Evolutionary conservation across 2,888 invertebrate genomes (phyloP).

Genomic region (Reticulitermes lucifugus): DNA sequence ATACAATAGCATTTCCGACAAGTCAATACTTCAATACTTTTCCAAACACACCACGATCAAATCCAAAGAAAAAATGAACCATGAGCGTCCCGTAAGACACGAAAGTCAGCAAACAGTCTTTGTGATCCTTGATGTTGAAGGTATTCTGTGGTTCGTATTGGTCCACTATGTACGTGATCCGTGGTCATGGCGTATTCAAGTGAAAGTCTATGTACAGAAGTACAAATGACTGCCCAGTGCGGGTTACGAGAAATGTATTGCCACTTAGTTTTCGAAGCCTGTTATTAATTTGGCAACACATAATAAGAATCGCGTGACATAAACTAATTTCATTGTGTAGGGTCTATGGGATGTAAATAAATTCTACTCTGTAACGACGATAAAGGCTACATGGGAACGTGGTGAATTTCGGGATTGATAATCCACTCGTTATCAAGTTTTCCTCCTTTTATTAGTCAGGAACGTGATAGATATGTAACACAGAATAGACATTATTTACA

Average conservation of each 20-base stretch:
- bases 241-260: background rate
- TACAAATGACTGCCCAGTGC: background rate
- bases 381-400: too few relatives aligned
- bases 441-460: too few relatives aligned
- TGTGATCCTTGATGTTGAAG: background rate
- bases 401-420: too few relatives aligned
- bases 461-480: too few relatives aligned
- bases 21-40: background rate
- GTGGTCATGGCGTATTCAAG: background rate
- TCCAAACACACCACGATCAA: slow-evolving; percentile 14
- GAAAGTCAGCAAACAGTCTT: background rate
- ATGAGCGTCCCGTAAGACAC: slow-evolving; percentile 3
- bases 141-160: background rate
- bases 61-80: background rate
- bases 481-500: too few relatives aligned
- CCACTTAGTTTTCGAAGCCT: background rate
- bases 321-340: too few relatives aligned
- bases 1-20: background rate
- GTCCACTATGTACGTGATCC: slow-evolving; percentile 15
- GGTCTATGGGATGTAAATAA: too few relatives aligned
- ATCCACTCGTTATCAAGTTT: too few relatives aligned
- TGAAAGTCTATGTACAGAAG: too few relatives aligned
- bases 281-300: too few relatives aligned
- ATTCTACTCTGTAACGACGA: too few relatives aligned
- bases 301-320: too few relatives aligned